Evolutionary conservation across 2,113 vertebrate species (phyloP), one percentile per base, ranked within the genome.

Genomic region (Ictalurus punctatus): DNA sequence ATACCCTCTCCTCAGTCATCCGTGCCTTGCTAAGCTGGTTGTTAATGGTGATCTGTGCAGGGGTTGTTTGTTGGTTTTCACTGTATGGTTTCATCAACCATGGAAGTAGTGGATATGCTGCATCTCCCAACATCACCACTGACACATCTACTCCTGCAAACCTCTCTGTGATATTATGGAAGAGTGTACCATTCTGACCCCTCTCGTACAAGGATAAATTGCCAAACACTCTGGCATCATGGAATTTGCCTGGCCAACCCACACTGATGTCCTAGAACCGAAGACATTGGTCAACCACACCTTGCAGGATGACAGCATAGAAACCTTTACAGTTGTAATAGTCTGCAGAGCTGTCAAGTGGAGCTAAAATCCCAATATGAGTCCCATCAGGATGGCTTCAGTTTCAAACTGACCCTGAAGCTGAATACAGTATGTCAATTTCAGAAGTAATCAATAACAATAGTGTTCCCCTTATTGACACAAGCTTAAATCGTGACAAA

Each of bases 81-180:
- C 40, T n/a, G 27, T 90, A 89, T 16, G 63, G 86, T 58, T 82
- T 89, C 84, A 91, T 90, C 10, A 91, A 73, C 63, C 74, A 87
- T 56, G 44, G 76, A 59, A 90, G 54, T 21, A 89, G 27, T 8
- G 73, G 87, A 7, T 90, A 67, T 67, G 27, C 27, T 13, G 27
- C 65, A 30, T 67, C 27, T 10, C 27, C 27, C 13, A 67, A 67
- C 87, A 9, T 65, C 5, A 86, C 58, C 16, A 83, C 58, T 17
- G 89, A 81, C 12, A 87, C 59, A 54, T 85, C 76, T 27, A 91
- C 73, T 0, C 85, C 90, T 0, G 71, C 2, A 30, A 92, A 37
- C 17, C 14, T 73, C 40, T 91, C 73, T 6, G 44, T 54, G 13
- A 63, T 58, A 44, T n/a, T 34, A 8, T 74, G 84, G 12, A 92